phyloP scores from a whole-genome alignment of 2,888 invertebrate genomes.

The Tiphia femorata region DNA sequence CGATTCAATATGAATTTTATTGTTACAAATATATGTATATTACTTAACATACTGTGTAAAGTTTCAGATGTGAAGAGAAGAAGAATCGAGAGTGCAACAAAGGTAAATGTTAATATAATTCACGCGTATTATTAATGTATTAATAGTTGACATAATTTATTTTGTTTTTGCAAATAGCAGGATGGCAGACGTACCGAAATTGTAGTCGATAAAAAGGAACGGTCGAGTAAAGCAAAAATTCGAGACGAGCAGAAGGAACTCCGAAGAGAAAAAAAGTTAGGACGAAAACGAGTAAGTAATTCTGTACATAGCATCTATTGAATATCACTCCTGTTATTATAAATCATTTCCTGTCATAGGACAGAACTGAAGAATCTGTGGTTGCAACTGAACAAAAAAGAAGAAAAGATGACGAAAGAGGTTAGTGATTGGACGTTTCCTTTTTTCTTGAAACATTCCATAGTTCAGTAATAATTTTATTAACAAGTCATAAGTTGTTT shows the following conservation, averaged over 20 bases:
- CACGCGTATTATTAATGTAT: conserved; percentile 39
- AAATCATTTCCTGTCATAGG: conserved; percentile 69
- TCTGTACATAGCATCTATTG: conserved; percentile 4
- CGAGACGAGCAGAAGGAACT: conserved; percentile 85
- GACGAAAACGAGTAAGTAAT: conserved; percentile 80
- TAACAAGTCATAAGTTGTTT: no score
- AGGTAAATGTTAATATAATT: conserved; percentile 77
- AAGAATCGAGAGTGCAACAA: conserved; percentile 85
- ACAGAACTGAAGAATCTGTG: conserved; percentile 79
- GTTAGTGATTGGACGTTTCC: conserved; percentile 64
- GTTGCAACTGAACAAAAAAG: conserved; percentile 79
- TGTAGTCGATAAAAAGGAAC: conserved; percentile 61
- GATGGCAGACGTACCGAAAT: conserved; percentile 61
- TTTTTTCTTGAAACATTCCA: background rate
- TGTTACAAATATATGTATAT: no score
- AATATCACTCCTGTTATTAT: conserved; percentile 8
- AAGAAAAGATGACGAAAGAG: conserved; percentile 84
- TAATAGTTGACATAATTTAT: conserved; percentile 1
- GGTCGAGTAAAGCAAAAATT: conserved; percentile 63
- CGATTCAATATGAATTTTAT: background rate
- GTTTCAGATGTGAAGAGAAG: conserved; percentile 83
- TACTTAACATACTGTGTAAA: conserved; percentile 18
- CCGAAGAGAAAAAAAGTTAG: conserved; percentile 85
- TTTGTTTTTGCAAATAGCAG: conserved; percentile 39
- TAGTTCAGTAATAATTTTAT: background rate